Percentiles rank a stretch among this genome's conserved stretches.
These are phyloP conservation scores for Caenorhabditis virilis DNA, from an alignment of 2,888 invertebrate genomes.

Conservation along the genomic window DNA sequence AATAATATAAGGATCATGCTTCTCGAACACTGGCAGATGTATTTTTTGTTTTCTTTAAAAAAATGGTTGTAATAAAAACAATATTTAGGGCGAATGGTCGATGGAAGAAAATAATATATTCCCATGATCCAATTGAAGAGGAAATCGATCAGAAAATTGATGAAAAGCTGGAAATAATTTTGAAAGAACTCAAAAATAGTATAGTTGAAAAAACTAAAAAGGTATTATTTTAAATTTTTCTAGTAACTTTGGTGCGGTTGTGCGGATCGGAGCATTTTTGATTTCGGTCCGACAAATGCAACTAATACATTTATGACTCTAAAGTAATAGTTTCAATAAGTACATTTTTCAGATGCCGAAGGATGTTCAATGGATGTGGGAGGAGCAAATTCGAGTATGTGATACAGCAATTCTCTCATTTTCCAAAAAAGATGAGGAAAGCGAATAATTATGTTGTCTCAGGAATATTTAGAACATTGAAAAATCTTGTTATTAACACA, in stretches of 20 bases:
- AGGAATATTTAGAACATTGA: no score
- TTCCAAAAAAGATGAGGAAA: conserved; percentile 1
- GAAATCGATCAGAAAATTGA: conserved; percentile 29
- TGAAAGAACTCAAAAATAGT: conserved; percentile 25
- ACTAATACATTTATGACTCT: no score
- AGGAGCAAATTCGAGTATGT: conserved; percentile 41
- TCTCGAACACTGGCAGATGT: conserved; percentile 46
- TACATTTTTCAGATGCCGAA: conserved; percentile 23
- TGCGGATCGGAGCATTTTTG: no score
- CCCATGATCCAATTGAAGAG: conserved; percentile 41
- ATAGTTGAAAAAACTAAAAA: conserved; percentile 25
- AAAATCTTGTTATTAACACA: no score
- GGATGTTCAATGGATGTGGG: conserved; percentile 48
- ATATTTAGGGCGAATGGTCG: conserved; percentile 24
- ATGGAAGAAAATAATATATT: conserved; percentile 40
- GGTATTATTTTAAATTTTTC: no score
- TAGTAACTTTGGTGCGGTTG: no score
- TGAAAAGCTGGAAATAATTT: conserved; percentile 25
- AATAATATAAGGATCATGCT: conserved; percentile 53
- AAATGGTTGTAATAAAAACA: conserved; percentile 1
- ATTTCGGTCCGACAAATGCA: no score
- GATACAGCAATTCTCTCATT: conserved; percentile 24
- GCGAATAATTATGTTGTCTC: neutral
- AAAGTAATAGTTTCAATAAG: no score
- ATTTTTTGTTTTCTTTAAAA: neutral